Base-by-base conservation (phyloP, 2,888 invertebrate genomes). In the Nomada flava region DNA sequence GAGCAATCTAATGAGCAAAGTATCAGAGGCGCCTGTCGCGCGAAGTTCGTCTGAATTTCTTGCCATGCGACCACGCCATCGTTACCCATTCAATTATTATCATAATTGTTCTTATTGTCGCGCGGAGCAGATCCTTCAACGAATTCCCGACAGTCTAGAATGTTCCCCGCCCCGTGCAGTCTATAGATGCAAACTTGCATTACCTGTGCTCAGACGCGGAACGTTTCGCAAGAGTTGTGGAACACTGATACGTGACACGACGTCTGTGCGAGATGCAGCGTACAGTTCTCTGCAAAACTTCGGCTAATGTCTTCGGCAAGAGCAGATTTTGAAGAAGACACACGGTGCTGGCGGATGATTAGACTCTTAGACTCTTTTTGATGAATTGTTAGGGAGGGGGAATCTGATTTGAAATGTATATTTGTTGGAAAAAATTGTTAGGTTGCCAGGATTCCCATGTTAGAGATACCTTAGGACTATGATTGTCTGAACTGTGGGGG, bases 141-240 rank as follows among this genome's bases (percentile, higher is more conserved):
- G 57, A 59, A 62, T 26, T 47, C 36, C 18, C 9, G 26, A 44
- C 26, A 23, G n/a, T 59, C 15, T 55, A 68, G 63, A 10, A 23
- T 36, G 60, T 55, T 65, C 50, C 55, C n/a, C n/a, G 52, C 65
- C 69, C 63, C 59, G 50, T 52, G 59, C 52, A 29, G 59, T 65
- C 42, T 13, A 23, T 59, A 57, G 59, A 55, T 50, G 57, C 87
- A 74, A 87, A 87, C 87, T 87, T 85, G 79, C 87, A 87, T 87
- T 85, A 83, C 76, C 73, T 36, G 81, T 83, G 87, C 79, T 83
- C 85, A 79, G 79, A 85, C 87, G 85, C 87, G 87, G 85, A 87
- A 87, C 87, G 87, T 87, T 85, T 87, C 87, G 87, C 87, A 82
- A 85, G 81, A 83, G 83, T 78, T 74, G 75, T 70, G 59, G 60